Evolutionary conservation across 1,140 invertebrate genomes (phyloP).

Genomic region (Holotrichia oblita): DNA sequence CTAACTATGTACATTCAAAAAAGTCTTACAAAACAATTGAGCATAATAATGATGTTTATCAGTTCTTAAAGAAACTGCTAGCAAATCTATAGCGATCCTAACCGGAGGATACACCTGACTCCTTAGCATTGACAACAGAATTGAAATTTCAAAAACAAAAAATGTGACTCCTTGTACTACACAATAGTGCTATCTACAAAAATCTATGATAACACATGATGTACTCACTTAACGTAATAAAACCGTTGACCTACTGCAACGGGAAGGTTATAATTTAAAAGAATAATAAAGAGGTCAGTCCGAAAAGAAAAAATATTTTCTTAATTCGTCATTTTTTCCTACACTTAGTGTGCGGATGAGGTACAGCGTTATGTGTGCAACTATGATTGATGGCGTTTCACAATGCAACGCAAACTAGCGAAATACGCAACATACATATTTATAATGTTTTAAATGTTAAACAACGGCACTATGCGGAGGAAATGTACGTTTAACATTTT

Average conservation of each 20-base stretch:
- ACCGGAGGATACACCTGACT: not conserved
- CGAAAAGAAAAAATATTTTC: not conserved
- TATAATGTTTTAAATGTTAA: not conserved
- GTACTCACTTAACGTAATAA: not conserved
- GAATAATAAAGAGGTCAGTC: not conserved
- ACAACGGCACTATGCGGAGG: not conserved
- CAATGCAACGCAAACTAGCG: not conserved
- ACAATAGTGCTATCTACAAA: too few relatives aligned
- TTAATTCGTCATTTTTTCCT: slow-evolving; percentile 16
- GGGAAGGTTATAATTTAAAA: not conserved
- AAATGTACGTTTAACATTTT: slow-evolving; percentile 14
- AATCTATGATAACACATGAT: too few relatives aligned
- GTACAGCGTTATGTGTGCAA: not conserved
- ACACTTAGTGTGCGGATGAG: not conserved
- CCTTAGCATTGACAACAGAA: not conserved
- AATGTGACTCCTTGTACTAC: too few relatives aligned
- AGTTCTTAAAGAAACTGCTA: too few relatives aligned
- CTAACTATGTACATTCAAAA: too few relatives aligned
- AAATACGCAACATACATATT: slow-evolving; percentile 6
- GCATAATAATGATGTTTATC: too few relatives aligned
- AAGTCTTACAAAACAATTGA: too few relatives aligned
- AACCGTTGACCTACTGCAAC: not conserved
- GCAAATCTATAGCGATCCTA: too few relatives aligned
- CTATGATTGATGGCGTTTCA: not conserved
- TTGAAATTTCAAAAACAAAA: not conserved